Base-by-base conservation (phyloP, 2,113 vertebrate species). In the Heloderma charlesbogerti region DNA sequence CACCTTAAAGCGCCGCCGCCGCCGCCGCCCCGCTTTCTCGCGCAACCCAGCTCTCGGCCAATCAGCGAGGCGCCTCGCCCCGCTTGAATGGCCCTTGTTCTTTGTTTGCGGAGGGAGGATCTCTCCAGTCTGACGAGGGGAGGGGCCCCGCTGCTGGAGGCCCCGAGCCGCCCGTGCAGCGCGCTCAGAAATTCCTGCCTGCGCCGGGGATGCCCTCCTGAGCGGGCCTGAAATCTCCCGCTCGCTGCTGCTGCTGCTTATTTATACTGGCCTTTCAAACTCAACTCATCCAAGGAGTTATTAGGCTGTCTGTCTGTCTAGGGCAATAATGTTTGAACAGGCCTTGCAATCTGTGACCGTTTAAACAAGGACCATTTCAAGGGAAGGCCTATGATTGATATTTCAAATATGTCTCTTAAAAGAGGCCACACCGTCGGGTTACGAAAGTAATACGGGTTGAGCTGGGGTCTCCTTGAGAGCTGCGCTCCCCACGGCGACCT, bases 81-180 rank as follows among this genome's bases (percentile, higher is more conserved):
- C 91, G 88, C 79, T 93, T 54, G 87, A 90, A 66, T 88, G 91
- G 87, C 18, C 88, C 71, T 86, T 51, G 91, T 71, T 92, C 95
- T 92, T 94, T 95, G 94, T 94, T 86, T 90, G 95, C 87, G 57
- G 83, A 90, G 87, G 57, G 91, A n/a, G 66, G 27, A 10, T 84
- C 87, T 22, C 54, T 45, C 94, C 91, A 92, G 92, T 93, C 51
- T 86, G 67, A 2, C 15, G 1, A 72, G 18, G 69, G 67, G 13
- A 66, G 37, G 82, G 13, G 78, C 63, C 48, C 72, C 34, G 54
- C 6, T 43, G 45, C 3, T 3, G 27, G n/a, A 48, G 57, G 31
- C 51, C 6, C 15, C 15, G 6, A 43, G 29, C 85, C 91, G 86
- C 86, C 88, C 72, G 90, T 81, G 84, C 60, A 22, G 60, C 57